phyloP scores from a whole-genome alignment of 2,113 vertebrate genomes.

The Phrynosoma blainvillii region DNA sequence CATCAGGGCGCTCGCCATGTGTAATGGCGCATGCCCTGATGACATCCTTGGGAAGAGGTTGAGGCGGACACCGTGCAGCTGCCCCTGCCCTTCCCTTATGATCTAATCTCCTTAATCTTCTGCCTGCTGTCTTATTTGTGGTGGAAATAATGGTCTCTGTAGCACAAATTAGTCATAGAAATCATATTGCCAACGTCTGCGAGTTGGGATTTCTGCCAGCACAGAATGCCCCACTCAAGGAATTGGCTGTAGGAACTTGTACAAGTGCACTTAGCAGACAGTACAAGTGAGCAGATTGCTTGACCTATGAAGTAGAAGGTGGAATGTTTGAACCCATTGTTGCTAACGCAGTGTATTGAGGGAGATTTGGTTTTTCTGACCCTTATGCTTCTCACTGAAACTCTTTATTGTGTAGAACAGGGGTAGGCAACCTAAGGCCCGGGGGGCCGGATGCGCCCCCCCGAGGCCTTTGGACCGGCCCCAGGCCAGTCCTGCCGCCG shows the following conservation, averaged over 20 bases:
- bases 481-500: no score
- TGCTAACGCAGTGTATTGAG: neutral
- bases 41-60: no score
- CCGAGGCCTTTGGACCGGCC: no score
- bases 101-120: no score
- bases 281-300: neutral
- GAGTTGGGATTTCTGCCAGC: neutral
- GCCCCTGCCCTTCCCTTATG: no score
- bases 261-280: neutral
- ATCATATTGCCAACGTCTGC: neutral
- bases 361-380: neutral
- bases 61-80: no score
- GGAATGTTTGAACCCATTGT: neutral
- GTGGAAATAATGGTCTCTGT: neutral
- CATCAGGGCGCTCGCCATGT: no score
- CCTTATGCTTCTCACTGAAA: neutral
- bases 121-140: neutral
- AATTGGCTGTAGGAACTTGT: neutral
- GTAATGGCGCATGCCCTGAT: no score
- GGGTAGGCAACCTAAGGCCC: no score
- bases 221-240: neutral
- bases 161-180: neutral
- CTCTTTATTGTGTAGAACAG: slow-evolving; percentile 13
- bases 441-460: no score
- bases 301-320: neutral